Evolutionary conservation across 2,797 vertebrate species (phyloP).

Genomic region (Alfaro cultratus): DNA sequence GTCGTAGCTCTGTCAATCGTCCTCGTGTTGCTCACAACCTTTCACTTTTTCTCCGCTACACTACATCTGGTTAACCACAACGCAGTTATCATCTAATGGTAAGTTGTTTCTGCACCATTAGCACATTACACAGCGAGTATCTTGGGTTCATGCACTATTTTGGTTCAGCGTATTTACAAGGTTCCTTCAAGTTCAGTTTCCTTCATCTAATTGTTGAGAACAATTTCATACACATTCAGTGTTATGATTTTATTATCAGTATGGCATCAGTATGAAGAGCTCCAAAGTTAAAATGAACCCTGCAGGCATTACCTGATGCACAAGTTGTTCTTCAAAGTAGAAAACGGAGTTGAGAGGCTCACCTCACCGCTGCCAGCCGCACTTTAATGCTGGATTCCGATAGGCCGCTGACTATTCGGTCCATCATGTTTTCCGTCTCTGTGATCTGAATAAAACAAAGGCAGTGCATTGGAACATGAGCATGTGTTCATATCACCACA

Average conservation of each 20-base stretch:
- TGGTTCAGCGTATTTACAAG: neutral
- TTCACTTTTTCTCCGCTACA: no score
- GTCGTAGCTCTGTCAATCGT: no score
- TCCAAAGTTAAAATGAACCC: neutral
- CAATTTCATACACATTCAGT: neutral
- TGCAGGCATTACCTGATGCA: neutral
- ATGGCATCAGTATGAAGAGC: neutral
- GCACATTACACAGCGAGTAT: neutral
- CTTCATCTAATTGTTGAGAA: neutral
- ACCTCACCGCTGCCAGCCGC: constrained; percentile 96
- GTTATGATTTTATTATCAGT: neutral
- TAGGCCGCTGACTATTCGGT: constrained; percentile 97
- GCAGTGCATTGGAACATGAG: constrained; percentile 10
- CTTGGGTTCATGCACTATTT: neutral
- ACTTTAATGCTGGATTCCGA: constrained; percentile 99
- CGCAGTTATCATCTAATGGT: no score
- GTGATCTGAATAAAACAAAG: constrained; percentile 85
- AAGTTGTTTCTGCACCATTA: no score
- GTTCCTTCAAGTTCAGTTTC: neutral
- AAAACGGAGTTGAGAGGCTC: neutral
- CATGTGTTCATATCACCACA: neutral
- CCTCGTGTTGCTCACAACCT: no score
- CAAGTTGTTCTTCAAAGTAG: neutral
- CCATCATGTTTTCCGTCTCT: constrained; percentile 99
- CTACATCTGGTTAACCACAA: no score